Evolutionary conservation across 1,140 invertebrate species (phyloP), one percentile per base, ranked within the genome.

Genomic region (Anthonomus grandis): DNA sequence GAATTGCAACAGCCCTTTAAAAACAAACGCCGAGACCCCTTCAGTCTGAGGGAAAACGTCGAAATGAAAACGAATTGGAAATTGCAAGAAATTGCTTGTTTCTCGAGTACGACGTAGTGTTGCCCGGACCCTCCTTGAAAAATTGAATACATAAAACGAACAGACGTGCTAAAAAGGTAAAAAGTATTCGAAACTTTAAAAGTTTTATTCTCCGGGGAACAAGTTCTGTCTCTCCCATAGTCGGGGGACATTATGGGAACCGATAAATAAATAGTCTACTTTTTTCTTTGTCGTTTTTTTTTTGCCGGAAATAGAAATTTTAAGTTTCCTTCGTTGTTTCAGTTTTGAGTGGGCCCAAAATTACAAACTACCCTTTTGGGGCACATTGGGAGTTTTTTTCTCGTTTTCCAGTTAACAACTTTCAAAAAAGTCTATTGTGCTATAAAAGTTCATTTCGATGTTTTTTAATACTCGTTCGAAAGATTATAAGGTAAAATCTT

Each of bases 91-190:
- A 58, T 58, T 58, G 47, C 54, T 49, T 42, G 45, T 56, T 56
- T 42, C 46, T 21, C 31, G 45, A 58, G 21, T 50, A 51, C 39
- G 36, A 23, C 56, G 56, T 31, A 37, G 41, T 51, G 42, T 58
- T 51, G 22, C 45, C 5, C 37, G 15, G 10, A 25, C 47, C 27
- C 51, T 31, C 49, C 42, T 51, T 39, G 56, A 58, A 58, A 51
- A 58, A 58, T 58, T 58, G 56, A 58, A 58, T 58, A 58, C 56
- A 50, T 50, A 58, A 58, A 58, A 34, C 22, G 48, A 58, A 51
- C 47, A 58, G 56, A 51, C 56, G 56, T 58, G 56, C 41, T 58
- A 58, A 58, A 58, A 58, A 58, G 56, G 56, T 58, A 58, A 58
- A 58, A 51, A 52, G 17, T 13, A 18, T 57, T 58, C 27, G 39